A percentile compares a stretch with the other conserved stretches of the same genome.
phyloP scores from a whole-genome alignment of 1,140 invertebrate species.

The Oncopodura yosiiana region DNA sequence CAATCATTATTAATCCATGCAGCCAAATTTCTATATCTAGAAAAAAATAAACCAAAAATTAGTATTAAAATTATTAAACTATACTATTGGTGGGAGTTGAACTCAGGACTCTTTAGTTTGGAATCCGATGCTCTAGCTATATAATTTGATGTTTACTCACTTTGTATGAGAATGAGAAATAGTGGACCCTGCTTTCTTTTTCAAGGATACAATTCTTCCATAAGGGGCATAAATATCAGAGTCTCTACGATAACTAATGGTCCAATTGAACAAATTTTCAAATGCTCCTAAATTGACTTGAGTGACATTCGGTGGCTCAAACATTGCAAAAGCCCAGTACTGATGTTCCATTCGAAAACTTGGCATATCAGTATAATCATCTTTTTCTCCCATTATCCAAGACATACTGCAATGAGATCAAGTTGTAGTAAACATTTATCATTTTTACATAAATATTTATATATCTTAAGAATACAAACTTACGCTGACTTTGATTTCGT shows the following conservation, averaged over 20 bases:
- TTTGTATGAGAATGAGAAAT: no score
- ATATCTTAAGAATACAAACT: not conserved
- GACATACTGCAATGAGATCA: not conserved
- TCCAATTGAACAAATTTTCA: constrained; percentile 78
- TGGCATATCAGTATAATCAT: constrained; percentile 3
- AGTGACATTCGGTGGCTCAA: not conserved
- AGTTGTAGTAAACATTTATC: not conserved
- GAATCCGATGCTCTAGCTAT: no score
- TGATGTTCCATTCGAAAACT: not conserved
- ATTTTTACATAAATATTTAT: not conserved
- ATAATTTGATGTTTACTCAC: no score
- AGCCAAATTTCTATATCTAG: constrained; percentile 28
- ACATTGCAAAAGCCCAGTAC: no score
- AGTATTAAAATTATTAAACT: no score
- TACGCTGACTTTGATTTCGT: not conserved
- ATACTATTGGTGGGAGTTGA: not conserved
- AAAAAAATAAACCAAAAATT: not conserved
- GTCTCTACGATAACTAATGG: constrained; percentile 83
- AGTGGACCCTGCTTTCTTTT: no score
- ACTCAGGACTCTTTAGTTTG: no score
- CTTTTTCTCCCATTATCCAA: no score
- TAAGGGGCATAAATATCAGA: constrained; percentile 92
- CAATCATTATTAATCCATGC: constrained; percentile 38
- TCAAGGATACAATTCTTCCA: no score
- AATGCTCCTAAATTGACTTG: constrained; percentile 44